These are phyloP conservation scores for Oncorhynchus keta DNA, from an alignment of 2,113 vertebrate genomes.

Conservation along the genomic window DNA sequence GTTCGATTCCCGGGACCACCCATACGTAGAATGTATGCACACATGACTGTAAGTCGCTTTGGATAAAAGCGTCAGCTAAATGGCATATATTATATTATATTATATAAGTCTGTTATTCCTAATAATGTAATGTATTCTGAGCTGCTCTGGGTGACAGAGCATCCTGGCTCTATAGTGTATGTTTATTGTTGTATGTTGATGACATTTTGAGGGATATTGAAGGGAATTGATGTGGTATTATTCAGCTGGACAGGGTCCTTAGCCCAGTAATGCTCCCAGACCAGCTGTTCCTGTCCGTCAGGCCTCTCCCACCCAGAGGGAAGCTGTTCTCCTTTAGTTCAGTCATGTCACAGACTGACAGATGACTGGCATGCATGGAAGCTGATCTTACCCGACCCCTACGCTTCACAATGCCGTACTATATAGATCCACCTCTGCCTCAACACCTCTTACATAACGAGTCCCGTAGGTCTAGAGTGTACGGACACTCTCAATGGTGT, in stretches of 20 bases:
- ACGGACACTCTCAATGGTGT: background rate
- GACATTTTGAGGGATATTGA: slow-evolving; percentile 24
- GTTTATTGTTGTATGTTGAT: slow-evolving; percentile 5
- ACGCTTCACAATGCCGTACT: background rate
- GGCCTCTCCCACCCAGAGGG: background rate
- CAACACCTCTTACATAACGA: background rate
- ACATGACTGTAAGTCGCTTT: no score
- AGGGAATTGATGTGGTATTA: slow-evolving; percentile 15
- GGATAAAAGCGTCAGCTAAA: no score
- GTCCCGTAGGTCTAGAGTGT: background rate
- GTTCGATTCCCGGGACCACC: no score
- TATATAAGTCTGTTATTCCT: background rate
- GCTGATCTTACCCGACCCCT: slow-evolving; percentile 21
- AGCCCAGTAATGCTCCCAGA: slow-evolving; percentile 31
- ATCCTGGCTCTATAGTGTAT: background rate
- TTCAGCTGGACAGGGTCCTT: slow-evolving; percentile 25
- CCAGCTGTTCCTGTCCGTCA: slow-evolving; percentile 38
- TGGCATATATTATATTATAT: no score
- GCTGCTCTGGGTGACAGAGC: background rate
- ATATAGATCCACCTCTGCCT: background rate
- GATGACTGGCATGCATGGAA: slow-evolving; percentile 10
- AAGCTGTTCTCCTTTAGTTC: slow-evolving; percentile 10
- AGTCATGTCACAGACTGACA: slow-evolving; percentile 3
- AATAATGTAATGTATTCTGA: background rate
- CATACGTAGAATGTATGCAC: no score